Conservation (phyloP, 1,140 invertebrate species). For the Lucilia sericata region DNA sequence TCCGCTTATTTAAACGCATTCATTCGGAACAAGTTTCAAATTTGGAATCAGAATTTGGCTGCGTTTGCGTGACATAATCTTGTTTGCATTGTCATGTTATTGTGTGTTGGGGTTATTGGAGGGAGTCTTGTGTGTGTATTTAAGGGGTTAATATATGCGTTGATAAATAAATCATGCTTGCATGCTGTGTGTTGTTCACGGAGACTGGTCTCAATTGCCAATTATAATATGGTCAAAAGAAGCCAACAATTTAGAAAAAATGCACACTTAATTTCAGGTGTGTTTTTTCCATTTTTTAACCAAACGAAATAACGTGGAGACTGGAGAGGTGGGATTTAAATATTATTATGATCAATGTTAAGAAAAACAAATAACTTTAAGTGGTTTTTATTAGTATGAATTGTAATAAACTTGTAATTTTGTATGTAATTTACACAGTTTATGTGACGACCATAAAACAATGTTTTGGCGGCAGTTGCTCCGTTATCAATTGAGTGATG, state of each 20-base stretch:
- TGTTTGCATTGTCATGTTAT: not conserved
- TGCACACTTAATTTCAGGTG: conserved; percentile 13
- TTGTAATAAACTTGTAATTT: too few relatives aligned
- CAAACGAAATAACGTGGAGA: too few relatives aligned
- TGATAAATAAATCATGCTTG: conserved; percentile 21
- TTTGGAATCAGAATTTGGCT: not conserved
- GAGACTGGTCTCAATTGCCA: conserved; percentile 20
- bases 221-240: conserved; percentile 36
- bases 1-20: conserved; percentile 24
- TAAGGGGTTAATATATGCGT: conserved; percentile 25
- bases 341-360: too few relatives aligned
- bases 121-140: not conserved
- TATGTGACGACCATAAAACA: too few relatives aligned
- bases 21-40: not conserved
- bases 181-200: not conserved
- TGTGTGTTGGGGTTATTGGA: not conserved
- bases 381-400: too few relatives aligned
- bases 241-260: conserved; percentile 24
- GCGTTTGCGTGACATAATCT: not conserved
- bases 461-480: too few relatives aligned
- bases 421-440: too few relatives aligned
- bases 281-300: not conserved
- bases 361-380: too few relatives aligned
- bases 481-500: too few relatives aligned
- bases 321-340: too few relatives aligned